Base-by-base conservation (phyloP, 30 jellyfish, hydroid and myxozoan genomes). In the Morbakka virulenta region DNA sequence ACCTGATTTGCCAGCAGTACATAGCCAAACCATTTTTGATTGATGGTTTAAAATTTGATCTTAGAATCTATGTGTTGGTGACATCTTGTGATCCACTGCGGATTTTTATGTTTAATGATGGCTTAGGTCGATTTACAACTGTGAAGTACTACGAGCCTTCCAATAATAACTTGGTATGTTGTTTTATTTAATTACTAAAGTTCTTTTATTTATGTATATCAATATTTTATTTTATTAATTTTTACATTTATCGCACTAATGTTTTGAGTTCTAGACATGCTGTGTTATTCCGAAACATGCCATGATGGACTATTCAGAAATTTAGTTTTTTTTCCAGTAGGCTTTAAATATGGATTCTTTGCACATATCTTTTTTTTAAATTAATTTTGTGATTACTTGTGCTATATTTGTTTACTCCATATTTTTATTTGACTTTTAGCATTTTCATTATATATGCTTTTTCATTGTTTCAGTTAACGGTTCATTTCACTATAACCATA, bases 51-150 rank as follows among this genome's bases (percentile, higher is more conserved):
- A 93, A 93, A 36, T 93, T 86, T 71, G 99, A 93, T 67, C 96
- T 93, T 13, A 96, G 99, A 0, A 82, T 93, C 22, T 93, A 93
- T 52, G 99, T 79, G 2, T 41, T 80, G 61, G 97, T 93, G 51
- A 77, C 96, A n/a, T 86, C 97, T 3, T 93, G 97, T 23, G 95
- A 93, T 65, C 99, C 99, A 4, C 48, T 93, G 33, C 80, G 99
- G 21, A 31, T 93, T 0, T 93, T 86, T 67, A 86, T 93, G 11
- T 86, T 57, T 35, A 86, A 83, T 27, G 99, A 93, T 66, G 99
- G 99, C 49, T 79, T 93, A 4, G 99, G 76, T n/a, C 62, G 99
- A 61, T 93, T 93, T 77, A 93, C 99, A 3, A 93, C 99, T 2
- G 96, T 87, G 67, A 87, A 87, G 61, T 87, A 87, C 57, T 52